Evolutionary conservation across 2,113 vertebrate species (phyloP).

Genomic region (Siphamia tubifer): DNA sequence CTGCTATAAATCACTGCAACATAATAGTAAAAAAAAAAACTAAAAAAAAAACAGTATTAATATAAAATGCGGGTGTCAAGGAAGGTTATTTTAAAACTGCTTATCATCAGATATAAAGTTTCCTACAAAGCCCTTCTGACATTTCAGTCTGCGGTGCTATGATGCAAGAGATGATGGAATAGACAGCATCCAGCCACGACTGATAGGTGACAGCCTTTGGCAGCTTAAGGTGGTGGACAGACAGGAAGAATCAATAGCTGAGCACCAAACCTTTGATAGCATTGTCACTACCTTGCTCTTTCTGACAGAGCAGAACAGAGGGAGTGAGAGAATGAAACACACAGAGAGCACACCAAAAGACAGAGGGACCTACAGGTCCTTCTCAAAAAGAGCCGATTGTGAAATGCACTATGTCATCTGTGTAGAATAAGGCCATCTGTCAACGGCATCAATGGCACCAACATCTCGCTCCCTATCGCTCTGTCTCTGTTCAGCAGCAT

Average conservation of each 20-base stretch:
- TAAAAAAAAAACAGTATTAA: slow-evolving; percentile 7
- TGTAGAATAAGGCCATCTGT: slow-evolving; percentile 19
- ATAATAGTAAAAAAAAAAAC: slow-evolving; percentile 22
- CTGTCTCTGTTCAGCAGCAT: background rate
- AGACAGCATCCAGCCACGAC: slow-evolving; percentile 46
- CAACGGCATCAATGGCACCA: slow-evolving; percentile 29
- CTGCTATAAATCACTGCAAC: slow-evolving; percentile 6
- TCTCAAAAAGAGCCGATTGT: slow-evolving; percentile 33
- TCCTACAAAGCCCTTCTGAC: slow-evolving; percentile 42
- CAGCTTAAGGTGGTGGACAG: slow-evolving; percentile 66
- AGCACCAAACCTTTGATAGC: slow-evolving; percentile 63
- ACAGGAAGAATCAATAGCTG: slow-evolving; percentile 68
- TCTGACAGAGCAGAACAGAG: slow-evolving; percentile 53
- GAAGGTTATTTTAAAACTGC: slow-evolving; percentile 34
- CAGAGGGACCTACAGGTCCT: slow-evolving; percentile 29
- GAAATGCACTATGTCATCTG: slow-evolving; percentile 43
- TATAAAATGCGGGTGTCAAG: slow-evolving; percentile 25
- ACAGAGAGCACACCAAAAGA: slow-evolving; percentile 22
- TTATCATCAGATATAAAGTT: slow-evolving; percentile 49
- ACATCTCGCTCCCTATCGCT: background rate
- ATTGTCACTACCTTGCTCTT: slow-evolving; percentile 53
- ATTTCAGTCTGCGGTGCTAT: slow-evolving; percentile 42
- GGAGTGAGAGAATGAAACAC: slow-evolving; percentile 32
- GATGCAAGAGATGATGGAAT: slow-evolving; percentile 47
- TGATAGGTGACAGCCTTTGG: slow-evolving; percentile 70